Evolutionary conservation across 2,113 vertebrate genomes (phyloP), one percentile per base, ranked within the genome.

Genomic region (Calypte anna): DNA sequence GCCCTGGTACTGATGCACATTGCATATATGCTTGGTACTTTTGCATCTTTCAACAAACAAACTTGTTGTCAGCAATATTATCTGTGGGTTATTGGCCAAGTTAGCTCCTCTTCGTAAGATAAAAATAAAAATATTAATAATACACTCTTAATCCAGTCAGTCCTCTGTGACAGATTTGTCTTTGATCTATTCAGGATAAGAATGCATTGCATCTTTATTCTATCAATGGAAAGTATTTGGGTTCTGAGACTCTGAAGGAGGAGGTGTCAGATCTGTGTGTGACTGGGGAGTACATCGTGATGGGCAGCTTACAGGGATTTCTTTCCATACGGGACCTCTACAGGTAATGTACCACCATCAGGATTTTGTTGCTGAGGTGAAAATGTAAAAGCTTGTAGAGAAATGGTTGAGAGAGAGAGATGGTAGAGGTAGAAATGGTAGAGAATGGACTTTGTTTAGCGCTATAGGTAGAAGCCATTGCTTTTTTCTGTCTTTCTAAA

Each of bases 151-250:
- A 83, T 59, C 38, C 25, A 23, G 1, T 62, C 53, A 75, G 23
- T 80, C 24, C 13, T 91, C 12, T 57, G 57, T 85, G 44, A 91
- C 38, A 12, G 24, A 10, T 20, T 88, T 79, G 10, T 62, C 89
- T 96, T 91, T 93, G 8, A 77, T 96, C 62, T 96, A 17, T 93
- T 66, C 95, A 99, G 99, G 99, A 99, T 98, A 99, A 99, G 97
- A 99, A 99, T 81, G 98, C 98, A 2, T 97, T 99, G 40, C 99
- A 99, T 96, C 97, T 99, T 64, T 99, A 99, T 98, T 99, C 99
- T 82, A 97, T 99, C 51, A 99, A 99, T 89, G 99, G 99, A 82
- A 99, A 99, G 51, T 97, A 98, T 53, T 97, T 99, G 75, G 96
- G 97, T 79, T 99, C 98, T 25, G 98, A 99, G 96, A 96, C 96